Base-by-base conservation (phyloP, 2,888 invertebrate species). In the Chrysolina americana region DNA sequence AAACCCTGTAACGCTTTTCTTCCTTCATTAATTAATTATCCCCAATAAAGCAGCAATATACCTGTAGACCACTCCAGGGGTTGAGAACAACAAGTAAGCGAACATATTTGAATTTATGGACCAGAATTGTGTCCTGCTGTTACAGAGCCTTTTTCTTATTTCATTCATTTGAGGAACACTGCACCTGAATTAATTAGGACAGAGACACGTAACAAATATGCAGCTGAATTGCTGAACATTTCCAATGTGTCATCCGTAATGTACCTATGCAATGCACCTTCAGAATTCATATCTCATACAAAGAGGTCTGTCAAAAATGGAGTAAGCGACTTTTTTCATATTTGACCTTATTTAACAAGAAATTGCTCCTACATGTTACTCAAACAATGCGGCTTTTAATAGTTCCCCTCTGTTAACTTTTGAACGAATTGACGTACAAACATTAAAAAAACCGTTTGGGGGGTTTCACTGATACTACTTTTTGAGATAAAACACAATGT, bases 41-140 rank as follows among this genome's bases (percentile, higher is more conserved):
- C 21, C 65, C 44, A 65, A 65, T 47, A 47, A 65, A 65, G 28
- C 65, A 47, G 65, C 65, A 65, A 44, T 65, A 23, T 65, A 65
- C 65, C 23, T 65, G 65, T 65, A 47, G 48, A 21, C 65, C 65
- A 65, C 65, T 28, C 48, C 47, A 47, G 21, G 48, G 21, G 21
- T 48, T 28, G 44, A 17, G n/a, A 47, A 65, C 19, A 53, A 53
- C 13, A 21, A 17, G 53, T 53, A 21, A 53, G 19, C 19, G 65
- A 44, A 48, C 48, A 65, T 65, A 65, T 15, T 65, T 47, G n/a
- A 65, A 44, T 65, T 65, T 65, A 65, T 65, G 44, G 21, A 53
- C 53, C 19, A 19, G 19, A 53, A 53, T 53, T 53, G 53, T 53
- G 21, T 53, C 53, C 53, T 53, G 53, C 53, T 53, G 53, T 53